phyloP scores from a whole-genome alignment of 2,888 invertebrate species.

The Ectobius pallidus region DNA sequence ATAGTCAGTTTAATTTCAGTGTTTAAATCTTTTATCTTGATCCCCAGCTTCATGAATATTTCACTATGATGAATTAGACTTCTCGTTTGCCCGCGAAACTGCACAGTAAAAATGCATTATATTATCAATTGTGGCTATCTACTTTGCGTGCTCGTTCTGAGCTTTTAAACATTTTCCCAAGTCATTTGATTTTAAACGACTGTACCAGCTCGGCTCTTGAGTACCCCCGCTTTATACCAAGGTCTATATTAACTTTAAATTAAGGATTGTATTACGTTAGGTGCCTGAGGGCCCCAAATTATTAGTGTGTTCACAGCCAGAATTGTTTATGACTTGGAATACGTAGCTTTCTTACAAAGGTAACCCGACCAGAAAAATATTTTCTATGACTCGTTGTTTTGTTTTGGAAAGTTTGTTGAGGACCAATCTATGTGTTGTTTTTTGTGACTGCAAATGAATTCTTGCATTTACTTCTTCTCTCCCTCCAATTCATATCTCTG shows the following conservation, averaged over 20 bases:
- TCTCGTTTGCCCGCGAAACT: conserved; percentile 24
- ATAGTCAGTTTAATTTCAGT: conserved; percentile 21
- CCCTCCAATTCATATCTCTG: too few relatives aligned
- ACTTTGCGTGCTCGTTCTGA: conserved; percentile 3
- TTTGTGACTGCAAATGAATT: neutral
- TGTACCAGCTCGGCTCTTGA: neutral
- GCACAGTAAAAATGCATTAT: conserved; percentile 27
- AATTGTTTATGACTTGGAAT: conserved; percentile 15
- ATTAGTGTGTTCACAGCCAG: conserved; percentile 11
- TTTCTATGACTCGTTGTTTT: neutral
- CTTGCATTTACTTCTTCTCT: too few relatives aligned
- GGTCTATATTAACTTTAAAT: conserved; percentile 23
- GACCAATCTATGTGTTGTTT: neutral
- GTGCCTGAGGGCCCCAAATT: neutral
- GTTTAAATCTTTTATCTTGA: conserved; percentile 30
- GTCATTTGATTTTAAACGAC: neutral
- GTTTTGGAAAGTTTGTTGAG: neutral
- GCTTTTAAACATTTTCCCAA: neutral
- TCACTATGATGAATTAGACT: conserved; percentile 25
- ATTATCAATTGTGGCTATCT: conserved; percentile 9
- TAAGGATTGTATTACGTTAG: conserved; percentile 14
- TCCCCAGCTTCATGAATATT: conserved; percentile 20
- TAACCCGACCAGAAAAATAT: neutral
- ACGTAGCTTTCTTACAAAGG: conserved; percentile 1
- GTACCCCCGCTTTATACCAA: neutral